These are phyloP conservation scores for Campoplex nolae DNA, from an alignment of 2,888 invertebrate genomes.

Conservation along the genomic window DNA sequence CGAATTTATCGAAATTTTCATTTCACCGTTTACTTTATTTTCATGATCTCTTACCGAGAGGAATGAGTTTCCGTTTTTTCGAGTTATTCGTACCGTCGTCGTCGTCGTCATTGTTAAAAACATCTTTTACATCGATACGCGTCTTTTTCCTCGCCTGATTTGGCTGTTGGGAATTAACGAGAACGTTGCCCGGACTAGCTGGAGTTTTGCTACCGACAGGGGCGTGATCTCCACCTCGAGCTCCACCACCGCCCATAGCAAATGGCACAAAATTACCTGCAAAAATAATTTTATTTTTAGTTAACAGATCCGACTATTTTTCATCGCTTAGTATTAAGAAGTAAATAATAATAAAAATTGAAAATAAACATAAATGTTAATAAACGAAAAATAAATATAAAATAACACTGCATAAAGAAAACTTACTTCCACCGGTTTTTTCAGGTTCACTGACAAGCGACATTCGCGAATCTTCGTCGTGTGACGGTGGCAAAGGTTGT, in stretches of 20 bases:
- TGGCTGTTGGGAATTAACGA: constrained; percentile 75
- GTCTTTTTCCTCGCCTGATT: constrained; percentile 88
- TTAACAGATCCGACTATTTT: not conserved
- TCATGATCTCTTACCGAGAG: constrained; percentile 86
- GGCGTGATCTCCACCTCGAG: constrained; percentile 79
- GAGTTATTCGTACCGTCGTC: constrained; percentile 86
- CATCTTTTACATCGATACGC: constrained; percentile 91
- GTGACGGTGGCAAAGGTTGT: constrained; percentile 77
- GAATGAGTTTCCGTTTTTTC: constrained; percentile 92
- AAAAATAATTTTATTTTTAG: constrained; percentile 12
- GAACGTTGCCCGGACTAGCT: constrained; percentile 79
- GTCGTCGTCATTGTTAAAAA: constrained; percentile 94
- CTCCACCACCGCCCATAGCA: constrained; percentile 81
- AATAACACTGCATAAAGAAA: not conserved
- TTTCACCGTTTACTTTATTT: not conserved
- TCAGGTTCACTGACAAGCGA: constrained; percentile 83
- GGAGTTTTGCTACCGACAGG: constrained; percentile 82
- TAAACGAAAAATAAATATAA: not conserved
- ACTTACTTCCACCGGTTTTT: constrained; percentile 82
- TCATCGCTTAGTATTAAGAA: not conserved
- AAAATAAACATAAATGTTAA: not conserved
- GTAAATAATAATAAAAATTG: no score
- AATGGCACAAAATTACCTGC: constrained; percentile 83
- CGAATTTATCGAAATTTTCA: not conserved
- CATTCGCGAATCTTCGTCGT: constrained; percentile 83